Evolutionary conservation across 2,797 vertebrate species (phyloP).

Genomic region (Eupleurogrammus muticus): DNA sequence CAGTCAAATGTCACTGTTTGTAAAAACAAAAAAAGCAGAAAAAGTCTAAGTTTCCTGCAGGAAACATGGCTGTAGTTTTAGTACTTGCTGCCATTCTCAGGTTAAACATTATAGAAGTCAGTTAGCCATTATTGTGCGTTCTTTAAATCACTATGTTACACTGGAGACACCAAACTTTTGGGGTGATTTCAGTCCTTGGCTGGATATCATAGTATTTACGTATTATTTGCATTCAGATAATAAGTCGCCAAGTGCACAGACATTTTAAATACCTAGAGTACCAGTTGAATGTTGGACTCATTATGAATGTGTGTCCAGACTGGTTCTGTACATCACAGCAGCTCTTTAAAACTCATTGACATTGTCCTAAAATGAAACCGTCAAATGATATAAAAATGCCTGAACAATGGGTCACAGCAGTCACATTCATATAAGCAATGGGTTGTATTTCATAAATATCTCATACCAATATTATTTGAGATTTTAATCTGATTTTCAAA

Average conservation of each 20-base stretch:
- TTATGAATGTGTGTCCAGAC: no score
- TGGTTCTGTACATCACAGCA: background rate
- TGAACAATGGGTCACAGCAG: slow-evolving; percentile 24
- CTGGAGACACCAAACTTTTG: background rate
- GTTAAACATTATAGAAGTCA: slow-evolving; percentile 28
- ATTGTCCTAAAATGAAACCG: background rate
- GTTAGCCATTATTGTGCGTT: slow-evolving; percentile 32
- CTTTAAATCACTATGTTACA: slow-evolving; percentile 1
- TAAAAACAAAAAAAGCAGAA: background rate
- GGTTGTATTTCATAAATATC: slow-evolving; percentile 21
- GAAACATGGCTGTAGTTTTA: background rate
- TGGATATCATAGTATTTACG: background rate
- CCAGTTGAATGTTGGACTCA: no score
- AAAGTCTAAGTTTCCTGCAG: background rate
- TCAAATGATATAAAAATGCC: slow-evolving; percentile 11
- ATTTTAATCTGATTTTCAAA: slow-evolving; percentile 32
- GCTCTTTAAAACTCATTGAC: slow-evolving; percentile 13
- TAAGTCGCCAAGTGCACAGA: slow-evolving; percentile 9
- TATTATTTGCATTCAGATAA: slow-evolving; percentile 8
- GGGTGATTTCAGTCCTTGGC: background rate
- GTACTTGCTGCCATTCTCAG: background rate
- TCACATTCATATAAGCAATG: slow-evolving; percentile 50
- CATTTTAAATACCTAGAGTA: background rate
- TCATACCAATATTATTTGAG: slow-evolving; percentile 16
- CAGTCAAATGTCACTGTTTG: background rate